Evolutionary conservation across 2,888 invertebrate genomes (phyloP), one percentile per base, ranked within the genome.

Genomic region (Drosophila melanosoma): DNA sequence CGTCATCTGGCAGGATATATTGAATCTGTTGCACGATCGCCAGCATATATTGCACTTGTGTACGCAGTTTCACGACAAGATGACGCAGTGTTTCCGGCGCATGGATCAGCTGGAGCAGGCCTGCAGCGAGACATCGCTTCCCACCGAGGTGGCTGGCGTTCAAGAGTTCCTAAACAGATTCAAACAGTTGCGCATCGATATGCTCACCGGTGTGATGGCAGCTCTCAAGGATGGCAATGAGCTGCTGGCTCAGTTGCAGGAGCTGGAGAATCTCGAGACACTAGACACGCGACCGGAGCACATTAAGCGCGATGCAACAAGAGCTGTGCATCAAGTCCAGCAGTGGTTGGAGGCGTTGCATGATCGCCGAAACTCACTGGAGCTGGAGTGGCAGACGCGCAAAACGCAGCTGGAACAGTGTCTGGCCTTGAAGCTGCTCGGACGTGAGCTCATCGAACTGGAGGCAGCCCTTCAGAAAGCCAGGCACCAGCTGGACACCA

Each of bases 1-100:
- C 65, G 94, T 95, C 70, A 96, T 96, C 6, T 98, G 98, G 98
- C 95, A 95, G 86, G 97, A 98, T 91, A 95, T 98, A 66, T 96
- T 97, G 91, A 94, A 94, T 76, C 95, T 97, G 89, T 93, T 98
- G 80, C 96, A 97, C 87, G 95, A 96, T 75, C 94, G 98, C 59
- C 96, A 96, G 89, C 94, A 95, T 82, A 95, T 98, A 74, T 94
- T 98, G 53, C 96, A 97, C 84, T 94, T 96, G 82, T 96, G 97
- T 91, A 96, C 97, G 48, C 94, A 95, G 76, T 97, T 97, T 91
- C 97, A 97, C 85, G 95, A 95, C 76, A 95, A 95, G 90, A 95
- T 96, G 73, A 94, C 94, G 52, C 95, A 96, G 91, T 97, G 96
- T 91, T 94, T 95, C 79, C 94, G 95, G 11, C 94, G 95, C 86